Evolutionary conservation across 2,797 vertebrate genomes (phyloP).

Genomic region (Melanotaenia maccullochi): DNA sequence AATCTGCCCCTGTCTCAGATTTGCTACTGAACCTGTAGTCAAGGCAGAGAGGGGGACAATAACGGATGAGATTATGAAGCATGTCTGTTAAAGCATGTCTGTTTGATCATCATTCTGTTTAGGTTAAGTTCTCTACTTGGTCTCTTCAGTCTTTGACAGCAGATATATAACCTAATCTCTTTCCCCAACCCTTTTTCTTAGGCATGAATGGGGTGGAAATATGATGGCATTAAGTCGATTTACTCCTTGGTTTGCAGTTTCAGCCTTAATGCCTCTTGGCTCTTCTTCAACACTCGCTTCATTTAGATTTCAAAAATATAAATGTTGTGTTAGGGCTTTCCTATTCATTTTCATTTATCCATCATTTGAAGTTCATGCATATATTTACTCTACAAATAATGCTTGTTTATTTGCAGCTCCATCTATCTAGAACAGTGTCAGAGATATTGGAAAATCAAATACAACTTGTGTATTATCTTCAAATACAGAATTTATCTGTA

Average conservation of each 20-base stretch:
- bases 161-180: slow-evolving; percentile 84
- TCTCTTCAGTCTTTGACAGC: slow-evolving; percentile 82
- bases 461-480: slow-evolving; percentile 81
- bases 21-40: slow-evolving; percentile 77
- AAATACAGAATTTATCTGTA: slow-evolving; percentile 67
- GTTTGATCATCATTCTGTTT: slow-evolving; percentile 84
- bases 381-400: slow-evolving; percentile 78
- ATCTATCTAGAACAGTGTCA: slow-evolving; percentile 66
- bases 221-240: slow-evolving; percentile 87
- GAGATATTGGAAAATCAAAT: slow-evolving; percentile 75
- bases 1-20: slow-evolving; percentile 83
- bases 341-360: slow-evolving; percentile 80
- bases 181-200: slow-evolving; percentile 81
- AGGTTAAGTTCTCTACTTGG: slow-evolving; percentile 82
- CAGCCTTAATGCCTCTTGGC: slow-evolving; percentile 82
- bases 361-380: slow-evolving; percentile 81
- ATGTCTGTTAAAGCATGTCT: slow-evolving; percentile 85
- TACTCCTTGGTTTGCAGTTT: slow-evolving; percentile 85
- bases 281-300: slow-evolving; percentile 80
- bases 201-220: slow-evolving; percentile 83
- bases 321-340: slow-evolving; percentile 78
- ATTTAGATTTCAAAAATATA: slow-evolving; percentile 81
- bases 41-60: slow-evolving; percentile 76
- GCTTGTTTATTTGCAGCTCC: slow-evolving; percentile 80
- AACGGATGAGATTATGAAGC: slow-evolving; percentile 81